A percentile compares a stretch with the other conserved stretches of the same genome.
Evolutionary conservation across 2,888 invertebrate genomes (phyloP).

Genomic region (Agonopterix arenella): DNA sequence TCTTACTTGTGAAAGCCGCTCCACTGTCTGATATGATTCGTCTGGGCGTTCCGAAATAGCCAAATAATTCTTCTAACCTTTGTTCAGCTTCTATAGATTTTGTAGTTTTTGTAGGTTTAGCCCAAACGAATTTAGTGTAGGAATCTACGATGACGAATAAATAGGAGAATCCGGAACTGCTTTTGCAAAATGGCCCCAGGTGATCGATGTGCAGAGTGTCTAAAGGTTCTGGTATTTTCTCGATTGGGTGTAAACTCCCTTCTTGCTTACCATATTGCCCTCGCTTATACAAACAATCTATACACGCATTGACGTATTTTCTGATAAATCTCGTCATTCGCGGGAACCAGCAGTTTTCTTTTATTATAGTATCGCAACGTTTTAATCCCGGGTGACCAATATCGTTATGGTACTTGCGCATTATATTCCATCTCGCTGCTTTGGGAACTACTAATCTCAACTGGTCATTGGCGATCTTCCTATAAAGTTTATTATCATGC

Average conservation of each 20-base stretch:
- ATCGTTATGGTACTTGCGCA: not conserved
- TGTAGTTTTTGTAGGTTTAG: not conserved
- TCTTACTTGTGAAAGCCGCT: conserved; percentile 12
- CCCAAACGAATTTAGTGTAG: not conserved
- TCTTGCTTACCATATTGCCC: conserved; percentile 7
- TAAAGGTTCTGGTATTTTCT: conserved; percentile 9
- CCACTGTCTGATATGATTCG: conserved; percentile 9
- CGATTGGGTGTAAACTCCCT: conserved; percentile 13
- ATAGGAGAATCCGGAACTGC: conserved; percentile 9
- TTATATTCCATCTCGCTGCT: not conserved
- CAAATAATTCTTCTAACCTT: not conserved
- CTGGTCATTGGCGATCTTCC: not conserved
- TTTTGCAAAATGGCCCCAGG: conserved; percentile 13
- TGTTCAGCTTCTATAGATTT: not conserved
- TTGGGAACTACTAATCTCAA: not conserved
- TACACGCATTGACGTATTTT: not conserved
- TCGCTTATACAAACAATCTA: not conserved
- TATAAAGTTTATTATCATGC: not conserved
- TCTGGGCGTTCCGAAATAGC: conserved; percentile 8
- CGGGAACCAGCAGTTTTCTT: not conserved
- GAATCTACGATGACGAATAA: conserved; percentile 7
- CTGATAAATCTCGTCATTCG: not conserved
- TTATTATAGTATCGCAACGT: not conserved
- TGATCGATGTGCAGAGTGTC: conserved; percentile 11
- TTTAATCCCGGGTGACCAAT: not conserved